A percentile compares a stretch with the other conserved stretches of the same genome.
Conservation (phyloP, 2,888 invertebrate genomes). For the Pachycephus smyrnensis region DNA sequence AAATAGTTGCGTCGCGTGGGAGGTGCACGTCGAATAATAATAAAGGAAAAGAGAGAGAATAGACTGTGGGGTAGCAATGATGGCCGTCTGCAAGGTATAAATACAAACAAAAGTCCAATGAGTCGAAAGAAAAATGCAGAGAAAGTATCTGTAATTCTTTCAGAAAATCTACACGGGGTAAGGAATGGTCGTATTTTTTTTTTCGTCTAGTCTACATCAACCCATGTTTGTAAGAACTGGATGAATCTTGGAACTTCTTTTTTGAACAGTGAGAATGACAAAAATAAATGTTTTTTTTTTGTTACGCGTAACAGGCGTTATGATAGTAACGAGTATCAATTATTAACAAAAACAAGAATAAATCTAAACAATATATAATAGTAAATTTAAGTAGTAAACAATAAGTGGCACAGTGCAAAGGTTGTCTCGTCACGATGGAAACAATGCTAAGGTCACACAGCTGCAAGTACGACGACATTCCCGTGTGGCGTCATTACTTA, state of each 20-base stretch:
- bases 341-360: background rate
- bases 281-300: background rate
- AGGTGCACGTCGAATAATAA: constrained; percentile 39
- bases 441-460: constrained; percentile 3
- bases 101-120: background rate
- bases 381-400: background rate
- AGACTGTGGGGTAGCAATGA: background rate
- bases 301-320: background rate
- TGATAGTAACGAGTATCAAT: background rate
- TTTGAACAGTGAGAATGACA: background rate
- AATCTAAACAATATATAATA: background rate
- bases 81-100: background rate
- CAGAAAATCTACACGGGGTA: background rate
- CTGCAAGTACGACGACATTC: constrained; percentile 2
- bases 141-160: background rate
- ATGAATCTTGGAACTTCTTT: background rate
- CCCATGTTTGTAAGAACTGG: background rate
- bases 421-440: background rate
- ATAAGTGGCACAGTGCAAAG: background rate
- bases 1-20: constrained; percentile 63
- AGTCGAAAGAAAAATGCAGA: background rate
- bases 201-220: background rate
- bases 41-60: background rate
- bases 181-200: background rate
- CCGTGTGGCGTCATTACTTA: constrained; percentile 24